phyloP scores from a whole-genome alignment of 2,888 invertebrate species.

The Andrena bucephala region DNA sequence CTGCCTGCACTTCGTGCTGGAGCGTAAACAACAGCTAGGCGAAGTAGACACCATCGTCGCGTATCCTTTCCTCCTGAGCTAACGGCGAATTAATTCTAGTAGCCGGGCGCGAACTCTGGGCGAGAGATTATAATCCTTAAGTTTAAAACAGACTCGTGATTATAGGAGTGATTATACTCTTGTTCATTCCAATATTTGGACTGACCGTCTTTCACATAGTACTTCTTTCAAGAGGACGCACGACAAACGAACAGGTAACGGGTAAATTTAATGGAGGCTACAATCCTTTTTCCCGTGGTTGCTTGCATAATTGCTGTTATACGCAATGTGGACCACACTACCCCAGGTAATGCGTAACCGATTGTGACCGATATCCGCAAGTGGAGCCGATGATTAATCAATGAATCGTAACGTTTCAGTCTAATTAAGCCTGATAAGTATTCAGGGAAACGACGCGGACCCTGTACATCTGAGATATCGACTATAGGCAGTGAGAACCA shows the following conservation, averaged over 20 bases:
- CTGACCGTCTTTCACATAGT: conserved; percentile 99
- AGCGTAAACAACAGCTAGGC: conserved; percentile 92
- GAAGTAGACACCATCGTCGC: conserved; percentile 93
- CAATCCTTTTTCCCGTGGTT: conserved; percentile 98
- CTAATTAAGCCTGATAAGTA: conserved; percentile 90
- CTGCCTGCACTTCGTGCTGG: conserved; percentile 96
- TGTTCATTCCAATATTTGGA: conserved; percentile 98
- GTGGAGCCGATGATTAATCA: not conserved
- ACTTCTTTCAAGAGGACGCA: conserved; percentile 97
- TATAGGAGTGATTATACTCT: conserved; percentile 95
- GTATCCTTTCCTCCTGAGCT: conserved; percentile 89
- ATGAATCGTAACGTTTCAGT: conserved; percentile 83
- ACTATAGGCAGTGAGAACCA: conserved; percentile 91
- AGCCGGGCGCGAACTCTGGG: not conserved
- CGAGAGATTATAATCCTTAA: conserved; percentile 74
- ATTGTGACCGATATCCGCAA: not conserved
- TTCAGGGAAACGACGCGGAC: conserved; percentile 87
- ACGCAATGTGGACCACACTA: conserved; percentile 98
- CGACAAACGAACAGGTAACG: conserved; percentile 99
- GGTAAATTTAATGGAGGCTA: conserved; percentile 99
- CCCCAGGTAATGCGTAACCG: conserved; percentile 91
- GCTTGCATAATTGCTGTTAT: conserved; percentile 97
- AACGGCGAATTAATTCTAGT: not conserved
- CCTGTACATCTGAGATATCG: conserved; percentile 85
- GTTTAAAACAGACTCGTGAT: conserved; percentile 90